These are phyloP conservation scores for Hystrix brachyura DNA, from an alignment of 2,113 vertebrate species.

Conservation along the genomic window DNA sequence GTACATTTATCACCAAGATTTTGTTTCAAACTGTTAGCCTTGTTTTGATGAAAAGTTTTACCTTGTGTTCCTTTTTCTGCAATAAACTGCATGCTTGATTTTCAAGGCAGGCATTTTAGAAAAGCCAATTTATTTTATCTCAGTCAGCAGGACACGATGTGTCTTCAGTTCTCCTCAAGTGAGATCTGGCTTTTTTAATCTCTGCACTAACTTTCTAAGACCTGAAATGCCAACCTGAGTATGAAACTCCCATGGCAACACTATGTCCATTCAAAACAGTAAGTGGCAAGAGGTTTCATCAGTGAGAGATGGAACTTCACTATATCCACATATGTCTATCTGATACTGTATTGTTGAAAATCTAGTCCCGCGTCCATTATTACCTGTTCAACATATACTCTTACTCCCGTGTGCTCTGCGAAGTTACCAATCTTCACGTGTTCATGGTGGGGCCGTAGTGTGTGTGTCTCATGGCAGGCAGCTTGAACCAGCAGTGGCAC, in stretches of 20 bases:
- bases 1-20: slow-evolving; percentile 33
- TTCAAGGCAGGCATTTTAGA: not conserved
- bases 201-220: slow-evolving; percentile 4
- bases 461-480: not conserved
- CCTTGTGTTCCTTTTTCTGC: not conserved
- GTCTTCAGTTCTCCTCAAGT: not conserved
- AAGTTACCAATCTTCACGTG: not conserved
- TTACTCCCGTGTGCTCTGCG: not conserved
- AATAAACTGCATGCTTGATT: slow-evolving; percentile 17
- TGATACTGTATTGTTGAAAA: not conserved
- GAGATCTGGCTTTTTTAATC: not conserved
- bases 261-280: not conserved
- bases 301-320: not conserved
- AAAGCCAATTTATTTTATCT: slow-evolving; percentile 53
- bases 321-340: not conserved
- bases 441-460: not conserved
- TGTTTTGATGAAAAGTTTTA: slow-evolving; percentile 61
- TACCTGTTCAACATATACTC: not conserved
- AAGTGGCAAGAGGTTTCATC: not conserved
- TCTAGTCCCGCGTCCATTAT: not conserved
- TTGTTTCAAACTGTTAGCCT: slow-evolving; percentile 30
- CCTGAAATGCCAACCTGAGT: not conserved
- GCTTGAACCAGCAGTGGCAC: not conserved
- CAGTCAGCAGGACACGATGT: slow-evolving; percentile 6
- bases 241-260: not conserved